phyloP scores from a whole-genome alignment of 2,797 vertebrate species.

The Pangasius macronema region DNA sequence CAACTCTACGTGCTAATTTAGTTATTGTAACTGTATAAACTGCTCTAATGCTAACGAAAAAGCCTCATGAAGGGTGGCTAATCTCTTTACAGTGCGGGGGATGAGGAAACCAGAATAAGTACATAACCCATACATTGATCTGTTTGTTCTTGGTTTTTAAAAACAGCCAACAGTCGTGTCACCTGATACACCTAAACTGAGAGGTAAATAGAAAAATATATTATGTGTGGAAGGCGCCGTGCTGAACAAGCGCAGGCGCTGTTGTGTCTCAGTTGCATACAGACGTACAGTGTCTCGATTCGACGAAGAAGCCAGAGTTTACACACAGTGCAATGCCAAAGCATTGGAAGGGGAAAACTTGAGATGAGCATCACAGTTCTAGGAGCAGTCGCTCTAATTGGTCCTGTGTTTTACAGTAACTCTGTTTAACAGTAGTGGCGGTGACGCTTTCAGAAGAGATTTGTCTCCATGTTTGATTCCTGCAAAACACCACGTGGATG shows the following conservation, averaged over 20 bases:
- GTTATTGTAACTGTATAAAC: neutral
- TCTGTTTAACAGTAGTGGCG: constrained; percentile 24
- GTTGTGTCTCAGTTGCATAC: constrained; percentile 65
- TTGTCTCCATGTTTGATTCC: neutral
- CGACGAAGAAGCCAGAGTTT: constrained; percentile 27
- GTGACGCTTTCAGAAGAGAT: constrained; percentile 1
- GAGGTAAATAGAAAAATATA: constrained; percentile 65
- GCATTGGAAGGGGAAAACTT: constrained; percentile 32
- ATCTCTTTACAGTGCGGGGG: neutral
- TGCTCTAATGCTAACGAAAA: neutral
- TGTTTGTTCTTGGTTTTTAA: constrained; percentile 19
- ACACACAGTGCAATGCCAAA: constrained; percentile 50
- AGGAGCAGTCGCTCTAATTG: constrained; percentile 28
- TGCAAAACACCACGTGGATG: neutral
- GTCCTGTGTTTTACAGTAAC: constrained; percentile 35
- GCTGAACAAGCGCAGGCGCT: constrained; percentile 65
- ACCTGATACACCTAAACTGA: constrained; percentile 52
- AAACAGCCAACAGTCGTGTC: constrained; percentile 56
- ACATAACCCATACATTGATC: neutral
- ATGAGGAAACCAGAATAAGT: neutral
- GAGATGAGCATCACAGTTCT: constrained; percentile 49
- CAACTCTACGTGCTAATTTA: neutral
- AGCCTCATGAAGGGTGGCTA: neutral
- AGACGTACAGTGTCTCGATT: constrained; percentile 46
- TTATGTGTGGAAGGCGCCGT: constrained; percentile 69